phyloP scores from a whole-genome alignment of 2,888 invertebrate genomes.

The Drosophila nigricruria region DNA sequence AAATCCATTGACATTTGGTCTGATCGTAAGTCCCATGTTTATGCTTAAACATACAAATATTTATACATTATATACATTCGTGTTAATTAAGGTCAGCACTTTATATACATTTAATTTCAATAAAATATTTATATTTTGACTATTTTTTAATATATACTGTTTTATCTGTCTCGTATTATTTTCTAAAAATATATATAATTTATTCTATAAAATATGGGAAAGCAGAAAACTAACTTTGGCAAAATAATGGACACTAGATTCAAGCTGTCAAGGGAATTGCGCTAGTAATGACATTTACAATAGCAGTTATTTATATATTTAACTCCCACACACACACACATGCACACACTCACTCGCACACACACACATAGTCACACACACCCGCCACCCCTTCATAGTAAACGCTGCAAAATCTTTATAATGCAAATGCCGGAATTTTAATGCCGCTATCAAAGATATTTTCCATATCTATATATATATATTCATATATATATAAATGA shows the following conservation, averaged over 20 bases:
- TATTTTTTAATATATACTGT: too few relatives aligned
- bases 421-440: constrained; percentile 67
- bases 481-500: constrained; percentile 11
- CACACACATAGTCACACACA: background rate
- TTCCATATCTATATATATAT: constrained; percentile 23
- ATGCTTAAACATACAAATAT: too few relatives aligned
- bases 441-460: constrained; percentile 62
- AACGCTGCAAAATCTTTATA: constrained; percentile 34
- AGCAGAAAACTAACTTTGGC: background rate
- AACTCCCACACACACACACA: background rate
- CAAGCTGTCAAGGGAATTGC: background rate
- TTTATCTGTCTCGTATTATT: too few relatives aligned
- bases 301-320: constrained; percentile 1
- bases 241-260: background rate
- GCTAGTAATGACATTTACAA: background rate
- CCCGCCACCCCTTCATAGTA: too few relatives aligned
- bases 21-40: too few relatives aligned
- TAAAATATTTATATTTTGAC: too few relatives aligned
- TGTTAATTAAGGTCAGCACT: too few relatives aligned
- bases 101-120: too few relatives aligned
- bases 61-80: too few relatives aligned
- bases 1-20: too few relatives aligned
- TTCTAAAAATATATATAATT: too few relatives aligned
- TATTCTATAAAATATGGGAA: background rate
- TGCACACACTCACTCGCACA: background rate